phyloP scores from a whole-genome alignment of 2,888 invertebrate species.

The Drosophila subquinaria region DNA sequence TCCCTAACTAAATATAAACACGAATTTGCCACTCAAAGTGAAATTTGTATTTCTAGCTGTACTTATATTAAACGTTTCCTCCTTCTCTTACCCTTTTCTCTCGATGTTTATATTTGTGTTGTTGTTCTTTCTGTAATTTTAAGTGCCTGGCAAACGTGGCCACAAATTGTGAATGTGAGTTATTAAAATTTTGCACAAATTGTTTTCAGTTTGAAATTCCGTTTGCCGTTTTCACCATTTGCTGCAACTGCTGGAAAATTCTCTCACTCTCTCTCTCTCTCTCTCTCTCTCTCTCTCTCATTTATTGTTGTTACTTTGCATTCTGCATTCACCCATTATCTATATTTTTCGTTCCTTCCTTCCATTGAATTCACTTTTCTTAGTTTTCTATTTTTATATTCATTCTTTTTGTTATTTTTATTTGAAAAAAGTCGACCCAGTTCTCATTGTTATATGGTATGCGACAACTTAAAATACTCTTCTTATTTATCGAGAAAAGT shows the following conservation, averaged over 20 bases:
- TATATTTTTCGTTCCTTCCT: not conserved
- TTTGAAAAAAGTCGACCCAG: constrained; percentile 2
- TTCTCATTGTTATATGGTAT: not conserved
- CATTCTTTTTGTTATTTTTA: not conserved
- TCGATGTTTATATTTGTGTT: not conserved
- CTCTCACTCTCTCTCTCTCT: not conserved
- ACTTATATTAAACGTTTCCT: not conserved
- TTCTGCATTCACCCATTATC: not conserved
- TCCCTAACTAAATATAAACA: not conserved
- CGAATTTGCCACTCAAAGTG: not conserved
- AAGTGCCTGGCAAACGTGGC: constrained; percentile 52
- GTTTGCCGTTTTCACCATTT: constrained; percentile 21
- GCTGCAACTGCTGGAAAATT: constrained; percentile 19
- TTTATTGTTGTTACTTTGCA: constrained; percentile 31
- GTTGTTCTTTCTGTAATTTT: constrained; percentile 14
- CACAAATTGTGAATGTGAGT: constrained; percentile 60
- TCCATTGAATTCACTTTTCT: not conserved
- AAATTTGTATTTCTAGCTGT: not conserved
- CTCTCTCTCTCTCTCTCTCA: no score
- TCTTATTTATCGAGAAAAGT: not conserved
- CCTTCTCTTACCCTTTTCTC: not conserved
- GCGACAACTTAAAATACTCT: not conserved
- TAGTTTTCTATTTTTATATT: not conserved
- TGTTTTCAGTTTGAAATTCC: constrained; percentile 63
- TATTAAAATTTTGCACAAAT: constrained; percentile 64